These are phyloP conservation scores for Chaetorhynchus papuensis DNA, from an alignment of 2,113 vertebrate species.

Conservation along the genomic window DNA sequence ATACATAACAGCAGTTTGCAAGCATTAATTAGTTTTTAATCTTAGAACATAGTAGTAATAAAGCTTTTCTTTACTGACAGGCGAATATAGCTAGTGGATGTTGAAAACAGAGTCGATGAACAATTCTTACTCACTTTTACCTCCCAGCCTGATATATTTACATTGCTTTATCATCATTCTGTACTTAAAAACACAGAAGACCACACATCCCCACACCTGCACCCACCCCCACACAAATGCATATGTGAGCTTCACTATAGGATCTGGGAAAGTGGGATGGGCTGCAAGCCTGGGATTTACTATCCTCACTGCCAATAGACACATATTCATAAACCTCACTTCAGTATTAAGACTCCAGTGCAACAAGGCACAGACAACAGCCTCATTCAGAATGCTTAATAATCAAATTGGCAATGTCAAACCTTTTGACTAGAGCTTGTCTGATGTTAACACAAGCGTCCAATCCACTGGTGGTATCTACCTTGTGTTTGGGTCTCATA, in stretches of 20 bases:
- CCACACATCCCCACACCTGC: neutral
- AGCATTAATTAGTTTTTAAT: neutral
- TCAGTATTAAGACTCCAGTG: neutral
- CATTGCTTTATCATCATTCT: neutral
- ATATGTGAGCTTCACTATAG: fast-evolving
- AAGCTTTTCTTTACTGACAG: neutral
- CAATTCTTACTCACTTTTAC: neutral
- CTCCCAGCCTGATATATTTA: neutral
- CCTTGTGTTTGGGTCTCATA: neutral
- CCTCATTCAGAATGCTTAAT: neutral
- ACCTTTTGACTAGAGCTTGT: neutral
- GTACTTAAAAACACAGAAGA: neutral
- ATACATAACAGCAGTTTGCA: neutral
- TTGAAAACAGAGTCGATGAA: neutral
- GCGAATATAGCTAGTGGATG: neutral
- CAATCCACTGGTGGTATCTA: neutral
- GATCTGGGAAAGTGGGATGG: neutral
- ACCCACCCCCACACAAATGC: neutral
- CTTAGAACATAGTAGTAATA: neutral
- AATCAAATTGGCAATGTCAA: neutral
- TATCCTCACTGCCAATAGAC: neutral
- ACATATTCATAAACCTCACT: neutral
- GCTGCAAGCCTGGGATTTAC: neutral
- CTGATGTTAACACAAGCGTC: neutral
- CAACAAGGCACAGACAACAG: neutral